Base-by-base conservation (phyloP, 2,888 invertebrate species). In the Papilio gigon region DNA sequence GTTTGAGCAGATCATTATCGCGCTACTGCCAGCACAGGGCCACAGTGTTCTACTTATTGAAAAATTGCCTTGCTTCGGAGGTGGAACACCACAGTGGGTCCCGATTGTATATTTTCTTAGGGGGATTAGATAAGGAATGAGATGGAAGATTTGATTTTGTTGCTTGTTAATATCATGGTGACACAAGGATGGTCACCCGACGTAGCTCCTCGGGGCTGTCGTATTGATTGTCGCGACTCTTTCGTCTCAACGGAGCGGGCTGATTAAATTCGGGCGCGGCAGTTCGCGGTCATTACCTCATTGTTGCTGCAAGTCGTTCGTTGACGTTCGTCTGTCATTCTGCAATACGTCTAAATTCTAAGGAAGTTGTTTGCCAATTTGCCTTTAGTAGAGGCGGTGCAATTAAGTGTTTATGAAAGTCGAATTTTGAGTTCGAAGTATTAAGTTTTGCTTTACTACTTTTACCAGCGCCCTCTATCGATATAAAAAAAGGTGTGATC, bases 221-320 rank as follows among this genome's bases (percentile, higher is more conserved):
- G 72, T 76, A 77, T 77, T 77, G 78, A 77, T 78, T 77, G 77
- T 77, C 65, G 27, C 68, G 72, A 77, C 74, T 77, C 77, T 77
- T 76, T 78, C 77, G 77, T 76, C 71, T 65, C 22, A 78, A 78
- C 77, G 77, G 78, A 75, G 69, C 67, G 61, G 71, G 50, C 74
- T 77, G 78, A 78, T 78, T 74, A 76, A 78, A 77, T 77, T 44
- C 60, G 50, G n/a, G 20, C 64, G 42, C 53, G 70, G 71, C 73
- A 74, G 75, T 75, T 72, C 71, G 60, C 70, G 68, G 64, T 74
- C 73, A 74, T 75, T 75, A 77, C 73, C 72, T 74, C 73, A 74
- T 76, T 77, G 75, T 73, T 65, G 74, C 69, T 73, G 22, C 27
- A 59, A 58, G 47, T 50, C 61, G 25, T 60, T 50, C 61, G 25